Conservation (phyloP, 2,797 vertebrate species). For the Serranus cabrilla region DNA sequence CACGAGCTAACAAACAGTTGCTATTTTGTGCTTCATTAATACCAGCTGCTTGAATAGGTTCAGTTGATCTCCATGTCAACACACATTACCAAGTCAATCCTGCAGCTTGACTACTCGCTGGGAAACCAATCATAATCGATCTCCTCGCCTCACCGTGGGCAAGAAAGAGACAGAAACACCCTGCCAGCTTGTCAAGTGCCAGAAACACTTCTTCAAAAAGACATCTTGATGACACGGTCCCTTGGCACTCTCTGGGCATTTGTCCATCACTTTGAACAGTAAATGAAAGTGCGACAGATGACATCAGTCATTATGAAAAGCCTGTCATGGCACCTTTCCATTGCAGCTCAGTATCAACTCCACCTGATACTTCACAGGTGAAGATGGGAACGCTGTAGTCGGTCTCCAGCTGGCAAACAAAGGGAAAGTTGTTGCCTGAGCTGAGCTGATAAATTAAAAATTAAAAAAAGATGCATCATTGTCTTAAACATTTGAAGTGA, state of each 20-base stretch:
- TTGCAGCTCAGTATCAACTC: conserved; percentile 38
- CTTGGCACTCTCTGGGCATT: conserved; percentile 63
- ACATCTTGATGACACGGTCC: conserved; percentile 69
- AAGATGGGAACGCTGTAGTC: conserved; percentile 30
- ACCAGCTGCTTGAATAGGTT: conserved; percentile 65
- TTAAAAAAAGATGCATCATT: conserved; percentile 30
- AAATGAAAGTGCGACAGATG: conserved; percentile 76
- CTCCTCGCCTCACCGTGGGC: conserved; percentile 32
- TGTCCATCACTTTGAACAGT: conserved; percentile 76
- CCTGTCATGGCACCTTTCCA: conserved; percentile 47
- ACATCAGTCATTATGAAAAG: conserved; percentile 73
- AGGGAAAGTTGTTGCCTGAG: conserved; percentile 32
- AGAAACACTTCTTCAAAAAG: conserved; percentile 72
- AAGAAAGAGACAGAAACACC: conserved; percentile 46
- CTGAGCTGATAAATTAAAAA: conserved; percentile 40
- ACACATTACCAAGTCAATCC: conserved; percentile 73
- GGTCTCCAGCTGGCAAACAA: conserved; percentile 32
- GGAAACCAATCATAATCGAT: conserved; percentile 77
- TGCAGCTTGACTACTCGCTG: conserved; percentile 61
- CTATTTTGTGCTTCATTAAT: conserved; percentile 79
- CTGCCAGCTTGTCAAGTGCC: conserved; percentile 65
- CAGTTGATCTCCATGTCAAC: conserved; percentile 76
- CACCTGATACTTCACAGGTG: conserved; percentile 53
- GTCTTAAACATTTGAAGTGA: conserved; percentile 22
- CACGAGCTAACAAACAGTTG: conserved; percentile 64